Evolutionary conservation across 2,888 invertebrate species (phyloP).

Genomic region (Cantharis rufa): DNA sequence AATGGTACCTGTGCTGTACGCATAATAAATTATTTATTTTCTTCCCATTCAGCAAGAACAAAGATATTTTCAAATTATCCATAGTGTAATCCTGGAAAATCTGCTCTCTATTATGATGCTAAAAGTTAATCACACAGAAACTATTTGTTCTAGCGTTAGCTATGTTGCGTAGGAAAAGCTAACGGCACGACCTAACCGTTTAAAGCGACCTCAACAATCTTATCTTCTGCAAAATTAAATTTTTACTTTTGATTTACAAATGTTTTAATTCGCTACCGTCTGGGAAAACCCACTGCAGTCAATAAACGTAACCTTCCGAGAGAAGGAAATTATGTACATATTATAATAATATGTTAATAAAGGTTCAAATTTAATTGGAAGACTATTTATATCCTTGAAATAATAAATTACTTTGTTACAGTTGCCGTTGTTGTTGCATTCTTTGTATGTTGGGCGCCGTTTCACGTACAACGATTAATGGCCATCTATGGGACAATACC

Average conservation of each 20-base stretch:
- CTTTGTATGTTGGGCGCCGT: slow-evolving; percentile 90
- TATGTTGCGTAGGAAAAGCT: not conserved
- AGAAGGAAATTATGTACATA: not conserved
- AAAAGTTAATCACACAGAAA: not conserved
- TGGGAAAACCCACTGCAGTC: not conserved
- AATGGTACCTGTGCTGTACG: not conserved
- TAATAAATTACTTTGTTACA: slow-evolving; percentile 53
- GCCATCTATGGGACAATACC: slow-evolving; percentile 70
- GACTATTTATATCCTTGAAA: too few species aligned
- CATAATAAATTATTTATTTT: not conserved
- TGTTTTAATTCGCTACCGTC: not conserved
- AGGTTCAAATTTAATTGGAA: too few species aligned
- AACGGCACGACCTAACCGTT: not conserved
- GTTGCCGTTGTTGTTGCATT: slow-evolving; percentile 90
- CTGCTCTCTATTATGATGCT: not conserved
- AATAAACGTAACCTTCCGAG: not conserved
- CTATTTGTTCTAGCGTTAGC: not conserved
- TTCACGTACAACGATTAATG: slow-evolving; percentile 88
- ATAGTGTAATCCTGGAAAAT: not conserved
- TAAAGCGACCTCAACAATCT: not conserved
- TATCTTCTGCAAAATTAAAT: not conserved
- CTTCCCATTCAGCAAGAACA: not conserved
- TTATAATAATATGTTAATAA: too few species aligned
- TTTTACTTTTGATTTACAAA: not conserved
- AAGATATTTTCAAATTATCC: not conserved